Evolutionary conservation across 2,113 vertebrate genomes (phyloP).

Genomic region (Lutjanus erythropterus): DNA sequence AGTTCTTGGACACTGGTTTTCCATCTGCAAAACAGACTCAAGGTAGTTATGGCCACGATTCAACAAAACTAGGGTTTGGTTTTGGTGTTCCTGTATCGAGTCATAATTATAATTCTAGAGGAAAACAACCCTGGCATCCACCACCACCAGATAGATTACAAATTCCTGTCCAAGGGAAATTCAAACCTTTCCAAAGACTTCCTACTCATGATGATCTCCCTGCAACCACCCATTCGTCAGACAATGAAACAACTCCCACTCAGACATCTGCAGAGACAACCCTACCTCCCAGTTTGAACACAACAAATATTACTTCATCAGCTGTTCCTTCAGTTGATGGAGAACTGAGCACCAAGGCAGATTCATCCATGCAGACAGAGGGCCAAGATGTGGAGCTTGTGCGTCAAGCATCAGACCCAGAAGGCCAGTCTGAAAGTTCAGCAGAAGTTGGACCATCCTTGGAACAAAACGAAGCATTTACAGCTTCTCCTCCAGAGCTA

Average conservation of each 20-base stretch:
- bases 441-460: not conserved
- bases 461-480: not conserved
- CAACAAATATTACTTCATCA: not conserved
- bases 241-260: not conserved
- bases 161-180: constrained; percentile 8
- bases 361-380: not conserved
- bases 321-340: not conserved
- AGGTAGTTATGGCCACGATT: not conserved
- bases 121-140: not conserved
- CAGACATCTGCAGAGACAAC: not conserved
- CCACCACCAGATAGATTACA: not conserved
- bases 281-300: not conserved
- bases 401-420: not conserved
- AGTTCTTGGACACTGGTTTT: not conserved
- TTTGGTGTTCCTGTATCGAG: not conserved
- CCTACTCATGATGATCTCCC: too few species aligned
- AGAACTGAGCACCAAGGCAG: not conserved
- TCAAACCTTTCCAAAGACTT: constrained; percentile 42
- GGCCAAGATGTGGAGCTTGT: not conserved
- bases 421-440: not conserved
- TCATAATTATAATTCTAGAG: not conserved
- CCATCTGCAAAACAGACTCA: not conserved
- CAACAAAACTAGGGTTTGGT: not conserved
- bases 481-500: not conserved
- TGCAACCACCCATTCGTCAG: not conserved